Base-by-base conservation (phyloP, 2,797 vertebrate genomes). In the Strix occidentalis region DNA sequence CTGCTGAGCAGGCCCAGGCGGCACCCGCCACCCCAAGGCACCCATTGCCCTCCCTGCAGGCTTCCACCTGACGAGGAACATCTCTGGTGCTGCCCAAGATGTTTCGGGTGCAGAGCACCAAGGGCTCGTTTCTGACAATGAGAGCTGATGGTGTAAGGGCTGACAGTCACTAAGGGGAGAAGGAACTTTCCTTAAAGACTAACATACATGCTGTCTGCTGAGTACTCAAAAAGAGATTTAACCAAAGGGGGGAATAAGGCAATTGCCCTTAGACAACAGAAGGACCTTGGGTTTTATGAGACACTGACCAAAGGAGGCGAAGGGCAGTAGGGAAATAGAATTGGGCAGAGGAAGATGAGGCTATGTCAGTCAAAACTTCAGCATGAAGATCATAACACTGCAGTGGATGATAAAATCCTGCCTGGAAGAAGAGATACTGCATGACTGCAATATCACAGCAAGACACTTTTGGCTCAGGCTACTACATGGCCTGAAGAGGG, bases 121-220 rank as follows among this genome's bases (percentile, higher is more conserved):
- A 15, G 33, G 35, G 28, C n/a, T 9, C 12, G 12, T 13, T 39
- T 58, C 29, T 46, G 48, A 5, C 56, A 7, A 31, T 9, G 19
- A 24, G 21, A 31, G 9, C 39, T 41, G 18, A 6, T 2, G 1
- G 39, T 25, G 35, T 21, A 20, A 37, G 35, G 23, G 26, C 82
- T 80, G 61, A 11, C 71, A 60, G 65, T 26, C 18, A 9, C 46
- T 5, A 16, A 9, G 6, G 45, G 33, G 25, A 65, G 26, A 21
- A 72, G 24, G 46, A 41, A 15, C 26, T n/a, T 39, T n/a, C 23
- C 65, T 14, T 41, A 19, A 33, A 61, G 82, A 18, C 46, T 11
- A 7, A 16, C 64, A 12, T 3, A 5, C 2, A 0, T 3, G 6
- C 56, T 61, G 33, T 28, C 58, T 13, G 5, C 31, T 20, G 26